phyloP scores from a whole-genome alignment of 2,888 invertebrate species.

The Bursaphelenchus okinawaensis region DNA sequence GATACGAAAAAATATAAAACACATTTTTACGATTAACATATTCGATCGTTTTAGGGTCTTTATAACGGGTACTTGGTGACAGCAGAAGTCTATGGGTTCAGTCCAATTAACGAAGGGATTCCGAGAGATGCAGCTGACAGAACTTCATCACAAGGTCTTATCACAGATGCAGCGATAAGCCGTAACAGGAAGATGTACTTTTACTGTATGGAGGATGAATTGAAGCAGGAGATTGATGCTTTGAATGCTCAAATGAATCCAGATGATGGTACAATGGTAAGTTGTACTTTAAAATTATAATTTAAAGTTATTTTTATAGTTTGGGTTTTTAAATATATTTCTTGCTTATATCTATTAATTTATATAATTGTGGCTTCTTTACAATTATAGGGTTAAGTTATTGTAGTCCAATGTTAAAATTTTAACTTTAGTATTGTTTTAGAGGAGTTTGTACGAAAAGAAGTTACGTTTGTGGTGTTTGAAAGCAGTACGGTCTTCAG shows the following conservation, averaged over 20 bases:
- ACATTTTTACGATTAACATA: not conserved
- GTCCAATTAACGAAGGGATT: conserved; percentile 20
- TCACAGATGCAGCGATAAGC: conserved; percentile 5
- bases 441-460: not conserved
- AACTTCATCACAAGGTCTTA: not conserved
- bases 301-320: too few relatives aligned
- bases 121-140: conserved; percentile 6
- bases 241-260: conserved; percentile 19
- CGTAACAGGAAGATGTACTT: conserved; percentile 23
- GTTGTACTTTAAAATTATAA: not conserved
- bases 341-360: too few relatives aligned
- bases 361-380: too few relatives aligned
- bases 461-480: not conserved
- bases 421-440: not conserved
- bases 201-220: conserved; percentile 14
- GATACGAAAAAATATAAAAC: too few relatives aligned
- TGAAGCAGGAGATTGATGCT: conserved; percentile 20
- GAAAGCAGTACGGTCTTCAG: not conserved
- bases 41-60: not conserved
- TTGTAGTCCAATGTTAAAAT: not conserved
- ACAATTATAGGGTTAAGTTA: too few relatives aligned
- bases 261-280: conserved; percentile 25
- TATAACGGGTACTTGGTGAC: conserved; percentile 3
- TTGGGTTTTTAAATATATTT: too few relatives aligned
- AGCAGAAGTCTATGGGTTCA: conserved; percentile 30